A percentile compares a stretch with the other conserved stretches of the same genome.
Evolutionary conservation across 2,797 vertebrate genomes (phyloP).

Genomic region (Sphenodon punctatus): DNA sequence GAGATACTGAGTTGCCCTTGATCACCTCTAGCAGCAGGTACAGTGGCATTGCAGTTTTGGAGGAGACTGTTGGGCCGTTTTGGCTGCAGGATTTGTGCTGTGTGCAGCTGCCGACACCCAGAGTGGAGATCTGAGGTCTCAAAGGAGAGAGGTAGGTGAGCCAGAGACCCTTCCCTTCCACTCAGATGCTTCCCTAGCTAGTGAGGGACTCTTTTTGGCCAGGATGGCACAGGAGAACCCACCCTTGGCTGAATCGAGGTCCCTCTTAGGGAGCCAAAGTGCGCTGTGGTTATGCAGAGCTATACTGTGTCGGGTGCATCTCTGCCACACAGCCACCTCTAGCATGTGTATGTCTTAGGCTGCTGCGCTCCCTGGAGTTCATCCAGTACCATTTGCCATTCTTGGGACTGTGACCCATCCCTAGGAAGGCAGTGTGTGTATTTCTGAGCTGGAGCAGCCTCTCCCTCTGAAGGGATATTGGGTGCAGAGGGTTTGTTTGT

Average conservation of each 20-base stretch:
- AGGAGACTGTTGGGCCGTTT: slow-evolving; percentile 54
- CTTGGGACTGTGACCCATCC: slow-evolving; percentile 59
- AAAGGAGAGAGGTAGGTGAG: slow-evolving; percentile 77
- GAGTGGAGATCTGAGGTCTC: slow-evolving; percentile 76
- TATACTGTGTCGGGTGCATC: slow-evolving; percentile 7
- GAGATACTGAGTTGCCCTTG: slow-evolving; percentile 73
- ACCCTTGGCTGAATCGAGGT: slow-evolving; percentile 53
- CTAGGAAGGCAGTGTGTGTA: slow-evolving; percentile 37
- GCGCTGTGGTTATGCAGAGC: not conserved
- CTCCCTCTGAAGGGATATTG: slow-evolving; percentile 24
- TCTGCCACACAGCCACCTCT: slow-evolving; percentile 7
- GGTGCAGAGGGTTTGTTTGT: slow-evolving; percentile 10
- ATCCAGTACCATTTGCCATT: slow-evolving; percentile 55
- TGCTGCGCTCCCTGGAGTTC: slow-evolving; percentile 44
- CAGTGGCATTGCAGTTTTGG: slow-evolving; percentile 73
- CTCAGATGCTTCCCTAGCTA: slow-evolving; percentile 41
- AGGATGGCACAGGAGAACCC: slow-evolving; percentile 57
- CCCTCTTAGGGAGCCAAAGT: not conserved
- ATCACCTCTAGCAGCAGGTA: slow-evolving; percentile 77
- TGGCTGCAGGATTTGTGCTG: slow-evolving; percentile 73
- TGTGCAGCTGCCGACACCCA: slow-evolving; percentile 73
- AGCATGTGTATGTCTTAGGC: not conserved
- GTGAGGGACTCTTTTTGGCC: slow-evolving; percentile 47
- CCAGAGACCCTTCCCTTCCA: slow-evolving; percentile 65
- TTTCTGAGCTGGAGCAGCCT: slow-evolving; percentile 43